Evolutionary conservation across 1,140 invertebrate species (phyloP).

Genomic region (Nebria ingens): DNA sequence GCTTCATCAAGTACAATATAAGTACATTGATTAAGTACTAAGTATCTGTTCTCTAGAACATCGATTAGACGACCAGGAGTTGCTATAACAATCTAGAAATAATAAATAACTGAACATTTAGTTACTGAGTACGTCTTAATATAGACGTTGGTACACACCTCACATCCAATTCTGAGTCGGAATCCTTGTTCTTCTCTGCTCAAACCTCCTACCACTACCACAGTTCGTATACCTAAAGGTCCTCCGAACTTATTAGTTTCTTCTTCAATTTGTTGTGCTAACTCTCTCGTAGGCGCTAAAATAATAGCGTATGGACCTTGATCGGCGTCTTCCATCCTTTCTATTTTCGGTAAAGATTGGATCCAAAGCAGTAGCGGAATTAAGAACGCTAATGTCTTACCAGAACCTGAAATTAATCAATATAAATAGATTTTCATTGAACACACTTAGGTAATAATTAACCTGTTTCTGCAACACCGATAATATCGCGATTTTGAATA

Average conservation of each 20-base stretch:
- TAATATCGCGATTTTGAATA: constrained; percentile 96
- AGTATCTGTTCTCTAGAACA: constrained; percentile 95
- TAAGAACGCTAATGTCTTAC: constrained; percentile 97
- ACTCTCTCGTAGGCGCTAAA: constrained; percentile 94
- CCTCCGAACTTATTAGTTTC: constrained; percentile 97
- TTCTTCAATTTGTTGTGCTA: constrained; percentile 99
- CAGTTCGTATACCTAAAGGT: constrained; percentile 88
- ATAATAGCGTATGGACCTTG: constrained; percentile 99
- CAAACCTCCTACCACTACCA: constrained; percentile 96
- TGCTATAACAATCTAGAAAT: constrained; percentile 92
- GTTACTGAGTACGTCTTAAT: too few species aligned
- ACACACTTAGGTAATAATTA: too few species aligned
- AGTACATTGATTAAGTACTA: constrained; percentile 92
- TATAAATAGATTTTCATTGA: too few species aligned
- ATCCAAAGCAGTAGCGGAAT: constrained; percentile 98
- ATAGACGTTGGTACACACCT: too few species aligned
- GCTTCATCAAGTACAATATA: constrained; percentile 92
- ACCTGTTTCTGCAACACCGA: constrained; percentile 97
- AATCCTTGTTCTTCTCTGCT: constrained; percentile 98
- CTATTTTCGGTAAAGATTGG: constrained; percentile 92
- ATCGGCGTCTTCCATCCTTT: constrained; percentile 81
- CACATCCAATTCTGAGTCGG: constrained; percentile 89
- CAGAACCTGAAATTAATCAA: constrained; percentile 70
- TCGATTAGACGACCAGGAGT: constrained; percentile 99
- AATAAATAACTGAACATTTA: too few species aligned